These are phyloP conservation scores for Ara ararauna DNA, from an alignment of 2,797 vertebrate genomes.

Conservation along the genomic window DNA sequence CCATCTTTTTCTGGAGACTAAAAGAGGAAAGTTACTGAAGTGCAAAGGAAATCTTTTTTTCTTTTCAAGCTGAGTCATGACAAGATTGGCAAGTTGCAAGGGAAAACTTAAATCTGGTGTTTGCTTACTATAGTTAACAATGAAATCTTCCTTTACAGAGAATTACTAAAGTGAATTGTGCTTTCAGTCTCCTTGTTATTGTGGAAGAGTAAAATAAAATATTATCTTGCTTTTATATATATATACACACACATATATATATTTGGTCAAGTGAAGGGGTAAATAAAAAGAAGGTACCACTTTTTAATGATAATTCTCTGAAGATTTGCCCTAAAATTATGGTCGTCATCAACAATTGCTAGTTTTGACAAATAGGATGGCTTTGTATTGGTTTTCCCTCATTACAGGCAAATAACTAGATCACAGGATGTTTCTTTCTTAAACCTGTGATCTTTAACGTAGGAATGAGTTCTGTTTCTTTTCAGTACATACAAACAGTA, in stretches of 20 bases:
- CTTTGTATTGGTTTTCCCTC: not conserved
- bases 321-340: not conserved
- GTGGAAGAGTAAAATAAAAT: not conserved
- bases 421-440: not conserved
- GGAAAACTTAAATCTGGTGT: constrained; percentile 23
- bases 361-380: not conserved
- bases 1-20: not conserved
- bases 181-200: not conserved
- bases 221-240: not conserved
- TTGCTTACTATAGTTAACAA: constrained; percentile 3
- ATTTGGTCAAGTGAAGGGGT: not conserved
- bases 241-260: not conserved
- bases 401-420: not conserved
- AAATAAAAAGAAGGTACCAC: not conserved
- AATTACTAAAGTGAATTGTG: not conserved
- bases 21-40: constrained; percentile 19
- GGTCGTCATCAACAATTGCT: not conserved
- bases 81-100: not conserved
- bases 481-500: not conserved
- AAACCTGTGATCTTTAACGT: not conserved
- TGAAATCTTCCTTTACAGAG: not conserved
- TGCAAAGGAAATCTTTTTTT: not conserved
- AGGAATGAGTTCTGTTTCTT: not conserved
- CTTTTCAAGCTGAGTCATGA: not conserved
- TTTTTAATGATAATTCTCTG: not conserved